Conservation (phyloP, 2,888 invertebrate species). For the Spialia ferax region DNA sequence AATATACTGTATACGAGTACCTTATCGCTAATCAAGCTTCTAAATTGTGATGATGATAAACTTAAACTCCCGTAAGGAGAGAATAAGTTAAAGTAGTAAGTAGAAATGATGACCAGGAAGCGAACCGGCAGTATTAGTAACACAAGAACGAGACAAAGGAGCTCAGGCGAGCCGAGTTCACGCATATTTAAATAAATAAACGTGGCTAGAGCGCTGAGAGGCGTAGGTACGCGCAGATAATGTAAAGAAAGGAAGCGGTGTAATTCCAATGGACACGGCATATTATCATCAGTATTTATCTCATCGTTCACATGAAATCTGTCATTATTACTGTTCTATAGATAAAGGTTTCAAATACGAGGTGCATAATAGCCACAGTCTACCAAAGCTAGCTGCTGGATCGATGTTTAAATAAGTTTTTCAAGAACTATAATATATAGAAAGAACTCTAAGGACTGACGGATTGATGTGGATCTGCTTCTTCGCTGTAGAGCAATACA, state of each 20-base stretch:
- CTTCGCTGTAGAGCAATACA: too few relatives aligned
- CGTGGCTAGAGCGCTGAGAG: constrained; percentile 63
- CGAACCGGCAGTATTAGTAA: constrained; percentile 60
- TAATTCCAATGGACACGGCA: constrained; percentile 49
- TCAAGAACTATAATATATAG: too few relatives aligned
- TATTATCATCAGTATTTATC: too few relatives aligned
- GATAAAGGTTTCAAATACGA: too few relatives aligned
- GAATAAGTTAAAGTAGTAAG: constrained; percentile 47
- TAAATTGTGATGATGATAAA: background rate
- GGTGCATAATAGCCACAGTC: too few relatives aligned
- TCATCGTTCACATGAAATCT: too few relatives aligned
- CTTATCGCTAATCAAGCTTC: background rate
- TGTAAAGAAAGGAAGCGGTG: constrained; percentile 42
- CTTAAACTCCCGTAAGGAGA: constrained; percentile 42
- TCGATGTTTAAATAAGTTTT: too few relatives aligned
- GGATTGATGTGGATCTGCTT: too few relatives aligned
- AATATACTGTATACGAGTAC: too few relatives aligned
- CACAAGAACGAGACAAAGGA: constrained; percentile 72
- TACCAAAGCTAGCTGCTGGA: too few relatives aligned
- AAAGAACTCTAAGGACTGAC: too few relatives aligned
- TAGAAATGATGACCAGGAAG: constrained; percentile 62
- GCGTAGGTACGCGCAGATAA: constrained; percentile 54
- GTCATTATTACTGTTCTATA: too few relatives aligned
- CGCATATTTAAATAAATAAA: constrained; percentile 82
- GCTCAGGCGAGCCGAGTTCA: constrained; percentile 67